A percentile compares a stretch with the other conserved stretches of the same genome.
These are phyloP conservation scores for Prorops nasuta DNA, from an alignment of 1,140 invertebrate species.

Conservation along the genomic window DNA sequence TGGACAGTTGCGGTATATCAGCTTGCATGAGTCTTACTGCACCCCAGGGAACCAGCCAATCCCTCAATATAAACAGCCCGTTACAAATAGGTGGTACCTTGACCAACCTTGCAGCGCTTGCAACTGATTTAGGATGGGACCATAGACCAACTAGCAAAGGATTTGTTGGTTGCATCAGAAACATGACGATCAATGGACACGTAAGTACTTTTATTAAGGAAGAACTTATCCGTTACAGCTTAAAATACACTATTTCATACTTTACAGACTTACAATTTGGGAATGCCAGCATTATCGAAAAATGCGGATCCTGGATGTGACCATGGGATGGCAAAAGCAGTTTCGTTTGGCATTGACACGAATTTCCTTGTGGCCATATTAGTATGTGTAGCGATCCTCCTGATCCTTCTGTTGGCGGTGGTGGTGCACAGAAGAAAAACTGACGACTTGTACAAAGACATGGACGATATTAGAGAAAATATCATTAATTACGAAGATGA, in stretches of 20 bases:
- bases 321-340: conserved; percentile 67
- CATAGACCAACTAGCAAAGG: conserved; percentile 64
- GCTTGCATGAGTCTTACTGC: conserved; percentile 69
- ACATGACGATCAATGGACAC: conserved; percentile 77
- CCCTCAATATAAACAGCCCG: conserved; percentile 85
- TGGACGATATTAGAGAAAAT: conserved; percentile 94
- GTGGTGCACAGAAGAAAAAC: conserved; percentile 81
- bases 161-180: conserved; percentile 84
- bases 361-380: conserved; percentile 83
- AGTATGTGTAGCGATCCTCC: conserved; percentile 73
- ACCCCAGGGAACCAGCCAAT: conserved; percentile 70
- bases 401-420: conserved; percentile 81
- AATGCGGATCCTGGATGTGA: conserved; percentile 72
- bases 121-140: conserved; percentile 63
- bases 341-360: conserved; percentile 77
- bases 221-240: neutral
- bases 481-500: conserved; percentile 98
- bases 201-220: conserved; percentile 44
- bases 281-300: conserved; percentile 65
- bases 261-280: conserved; percentile 73
- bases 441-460: conserved; percentile 86
- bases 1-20: conserved; percentile 72
- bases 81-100: conserved; percentile 82
- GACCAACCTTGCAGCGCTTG: conserved; percentile 62
- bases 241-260: neutral